A percentile compares a stretch with the other conserved stretches of the same genome.
phyloP scores from a whole-genome alignment of 2,797 vertebrate genomes.

The Picus viridis region DNA sequence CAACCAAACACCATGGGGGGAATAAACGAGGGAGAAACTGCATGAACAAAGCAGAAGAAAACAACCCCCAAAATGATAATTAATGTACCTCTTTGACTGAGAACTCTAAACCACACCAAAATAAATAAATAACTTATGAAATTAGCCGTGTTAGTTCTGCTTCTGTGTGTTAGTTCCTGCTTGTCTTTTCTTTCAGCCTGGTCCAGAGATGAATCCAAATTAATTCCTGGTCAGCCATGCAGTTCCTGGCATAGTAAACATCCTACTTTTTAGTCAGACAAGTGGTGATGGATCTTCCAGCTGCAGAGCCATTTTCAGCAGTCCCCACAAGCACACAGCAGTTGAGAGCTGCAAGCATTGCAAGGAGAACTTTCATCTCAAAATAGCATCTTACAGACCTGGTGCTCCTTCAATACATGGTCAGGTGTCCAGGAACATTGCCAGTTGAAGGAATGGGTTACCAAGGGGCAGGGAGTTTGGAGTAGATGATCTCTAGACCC shows the following conservation, averaged over 20 bases:
- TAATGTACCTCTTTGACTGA: neutral
- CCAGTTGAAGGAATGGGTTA: neutral
- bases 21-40: neutral
- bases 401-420: neutral
- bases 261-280: constrained; percentile 14
- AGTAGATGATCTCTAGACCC: no score
- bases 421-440: neutral
- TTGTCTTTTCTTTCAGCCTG: constrained; percentile 33
- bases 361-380: neutral
- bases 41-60: constrained; percentile 15
- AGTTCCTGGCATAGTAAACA: constrained; percentile 16
- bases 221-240: constrained; percentile 52
- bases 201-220: constrained; percentile 51
- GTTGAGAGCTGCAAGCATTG: neutral
- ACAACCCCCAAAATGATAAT: neutral
- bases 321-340: accelerated
- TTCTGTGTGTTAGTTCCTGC: constrained; percentile 34
- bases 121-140: constrained; percentile 55
- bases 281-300: neutral
- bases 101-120: neutral
- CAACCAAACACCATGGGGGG: neutral
- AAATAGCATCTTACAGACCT: neutral
- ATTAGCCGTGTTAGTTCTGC: constrained; percentile 57
- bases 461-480: no score
- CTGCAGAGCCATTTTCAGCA: neutral